phyloP scores from a whole-genome alignment of 2,888 invertebrate genomes.

The Sinodicranocentrus sp. region DNA sequence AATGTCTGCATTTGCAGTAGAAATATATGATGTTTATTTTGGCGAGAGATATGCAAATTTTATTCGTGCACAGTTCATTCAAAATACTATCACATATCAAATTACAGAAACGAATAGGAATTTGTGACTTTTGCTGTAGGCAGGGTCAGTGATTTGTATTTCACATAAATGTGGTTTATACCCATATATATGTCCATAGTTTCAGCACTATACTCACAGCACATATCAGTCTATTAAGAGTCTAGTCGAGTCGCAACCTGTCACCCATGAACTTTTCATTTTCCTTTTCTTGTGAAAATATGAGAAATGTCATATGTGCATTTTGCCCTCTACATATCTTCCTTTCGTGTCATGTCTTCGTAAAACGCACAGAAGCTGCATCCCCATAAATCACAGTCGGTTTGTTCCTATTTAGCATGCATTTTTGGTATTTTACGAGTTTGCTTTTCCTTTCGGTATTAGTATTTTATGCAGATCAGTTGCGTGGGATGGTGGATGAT shows the following conservation, averaged over 20 bases:
- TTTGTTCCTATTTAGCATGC: conserved; percentile 53
- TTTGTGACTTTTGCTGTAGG: conserved; percentile 40
- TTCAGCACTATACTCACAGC: too few species aligned
- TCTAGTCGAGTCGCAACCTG: too few species aligned
- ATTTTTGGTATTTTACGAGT: conserved; percentile 58
- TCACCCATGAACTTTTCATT: neutral
- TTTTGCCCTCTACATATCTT: neutral
- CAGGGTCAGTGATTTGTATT: conserved; percentile 65
- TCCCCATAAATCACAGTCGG: conserved; percentile 45
- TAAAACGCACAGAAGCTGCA: neutral
- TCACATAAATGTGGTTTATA: conserved; percentile 3
- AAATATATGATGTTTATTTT: conserved; percentile 48
- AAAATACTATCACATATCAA: conserved; percentile 20
- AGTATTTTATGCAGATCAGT: conserved; percentile 7
- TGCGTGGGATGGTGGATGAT: conserved; percentile 61
- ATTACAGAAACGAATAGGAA: conserved; percentile 44
- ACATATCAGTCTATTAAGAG: too few species aligned
- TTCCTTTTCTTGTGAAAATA: conserved; percentile 16
- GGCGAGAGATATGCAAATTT: conserved; percentile 30
- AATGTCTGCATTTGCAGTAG: too few species aligned
- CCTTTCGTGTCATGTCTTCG: neutral
- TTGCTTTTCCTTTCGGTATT: conserved; percentile 57
- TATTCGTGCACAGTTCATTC: conserved; percentile 11
- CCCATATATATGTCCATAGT: too few species aligned
- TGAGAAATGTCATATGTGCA: neutral